A percentile compares a stretch with the other conserved stretches of the same genome.
phyloP scores from a whole-genome alignment of 1,140 invertebrate species.

The Ceratosolen solmsi region DNA sequence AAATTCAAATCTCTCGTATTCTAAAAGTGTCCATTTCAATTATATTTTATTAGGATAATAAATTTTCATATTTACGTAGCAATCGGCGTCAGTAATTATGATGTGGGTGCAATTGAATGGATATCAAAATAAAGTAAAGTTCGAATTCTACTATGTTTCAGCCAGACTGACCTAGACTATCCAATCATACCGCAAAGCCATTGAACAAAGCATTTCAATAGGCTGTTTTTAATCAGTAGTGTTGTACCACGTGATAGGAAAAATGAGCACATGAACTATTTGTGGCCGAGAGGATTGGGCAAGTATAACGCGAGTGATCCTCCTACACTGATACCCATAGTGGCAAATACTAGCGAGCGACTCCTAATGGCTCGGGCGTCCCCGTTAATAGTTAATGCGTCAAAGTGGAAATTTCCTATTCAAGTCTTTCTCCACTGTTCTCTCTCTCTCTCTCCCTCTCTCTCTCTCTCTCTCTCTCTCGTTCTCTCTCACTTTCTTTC shows the following conservation, averaged over 20 bases:
- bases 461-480: background rate
- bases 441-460: background rate
- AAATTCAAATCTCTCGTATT: no score
- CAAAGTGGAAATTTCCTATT: constrained; percentile 43
- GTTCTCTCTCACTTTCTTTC: background rate
- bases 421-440: background rate
- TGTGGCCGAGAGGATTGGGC: background rate
- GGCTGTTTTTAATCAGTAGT: background rate
- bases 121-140: no score
- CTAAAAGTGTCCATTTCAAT: no score
- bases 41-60: no score
- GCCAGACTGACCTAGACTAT: no score
- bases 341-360: constrained; percentile 1
- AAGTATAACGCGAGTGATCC: constrained; percentile 11
- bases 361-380: background rate
- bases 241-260: no score
- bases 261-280: background rate
- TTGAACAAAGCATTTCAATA: no score
- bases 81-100: no score
- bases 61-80: no score
- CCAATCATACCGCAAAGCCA: background rate
- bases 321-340: background rate
- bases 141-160: no score
- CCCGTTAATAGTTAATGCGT: constrained; percentile 38
- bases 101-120: no score